Percentiles rank a stretch among this genome's conserved stretches.
These are phyloP conservation scores for Bombus terrestris DNA, from an alignment of 1,140 invertebrate genomes.

Conservation along the genomic window DNA sequence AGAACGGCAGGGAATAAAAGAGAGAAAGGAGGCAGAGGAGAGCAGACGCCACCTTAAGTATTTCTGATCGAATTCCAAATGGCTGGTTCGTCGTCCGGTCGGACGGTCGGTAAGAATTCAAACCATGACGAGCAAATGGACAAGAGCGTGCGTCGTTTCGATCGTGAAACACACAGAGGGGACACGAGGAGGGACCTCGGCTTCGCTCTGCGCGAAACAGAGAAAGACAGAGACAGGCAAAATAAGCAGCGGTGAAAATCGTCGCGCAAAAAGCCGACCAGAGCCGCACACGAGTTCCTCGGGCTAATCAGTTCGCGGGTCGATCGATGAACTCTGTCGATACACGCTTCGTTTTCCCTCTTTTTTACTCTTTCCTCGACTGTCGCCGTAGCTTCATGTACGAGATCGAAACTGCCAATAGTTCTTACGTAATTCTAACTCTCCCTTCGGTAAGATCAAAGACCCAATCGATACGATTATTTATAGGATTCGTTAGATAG, in stretches of 20 bases:
- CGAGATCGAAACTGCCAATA: neutral
- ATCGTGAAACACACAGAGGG: neutral
- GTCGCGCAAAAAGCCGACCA: slow-evolving; percentile 63
- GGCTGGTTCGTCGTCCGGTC: slow-evolving; percentile 71
- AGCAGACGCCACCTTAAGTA: slow-evolving; percentile 79
- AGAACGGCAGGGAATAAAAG: neutral
- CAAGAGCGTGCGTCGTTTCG: slow-evolving; percentile 47
- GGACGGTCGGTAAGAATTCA: slow-evolving; percentile 75
- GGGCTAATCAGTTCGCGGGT: slow-evolving; percentile 63
- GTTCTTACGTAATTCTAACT: slow-evolving; percentile 39
- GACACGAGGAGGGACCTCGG: neutral
- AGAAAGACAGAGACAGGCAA: slow-evolving; percentile 53
- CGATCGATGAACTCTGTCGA: slow-evolving; percentile 61
- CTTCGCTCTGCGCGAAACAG: slow-evolving; percentile 15
- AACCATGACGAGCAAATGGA: slow-evolving; percentile 71
- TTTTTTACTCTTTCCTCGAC: neutral
- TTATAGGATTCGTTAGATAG: slow-evolving; percentile 24
- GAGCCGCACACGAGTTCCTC: neutral
- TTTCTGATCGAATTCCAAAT: slow-evolving; percentile 81
- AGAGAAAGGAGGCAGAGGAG: slow-evolving; percentile 40
- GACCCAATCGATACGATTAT: slow-evolving; percentile 32
- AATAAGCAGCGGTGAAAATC: slow-evolving; percentile 66
- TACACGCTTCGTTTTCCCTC: slow-evolving; percentile 30
- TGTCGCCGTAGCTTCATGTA: neutral
- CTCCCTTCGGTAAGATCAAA: slow-evolving; percentile 30